Percentiles rank a stretch among this genome's conserved stretches.
Conservation (phyloP, 2,113 vertebrate genomes). For the Pseudopodoces humilis region DNA sequence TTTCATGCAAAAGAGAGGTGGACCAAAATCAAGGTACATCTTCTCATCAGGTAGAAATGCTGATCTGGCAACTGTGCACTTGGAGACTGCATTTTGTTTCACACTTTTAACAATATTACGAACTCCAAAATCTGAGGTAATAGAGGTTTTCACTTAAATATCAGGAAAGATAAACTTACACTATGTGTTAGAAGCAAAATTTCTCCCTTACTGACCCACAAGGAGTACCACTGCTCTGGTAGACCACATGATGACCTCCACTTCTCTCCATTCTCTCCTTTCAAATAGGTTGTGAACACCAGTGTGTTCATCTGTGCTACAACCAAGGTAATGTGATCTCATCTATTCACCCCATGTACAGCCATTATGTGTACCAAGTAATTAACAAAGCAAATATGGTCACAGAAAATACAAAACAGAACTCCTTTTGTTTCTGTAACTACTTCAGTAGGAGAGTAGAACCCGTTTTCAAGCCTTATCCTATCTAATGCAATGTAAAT, state of each 20-base stretch:
- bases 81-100: neutral
- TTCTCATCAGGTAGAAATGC: neutral
- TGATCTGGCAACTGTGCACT: neutral
- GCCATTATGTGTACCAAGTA: neutral
- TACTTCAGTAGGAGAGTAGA: neutral
- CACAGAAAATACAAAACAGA: neutral
- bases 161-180: neutral
- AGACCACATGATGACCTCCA: neutral
- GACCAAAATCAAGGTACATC: neutral
- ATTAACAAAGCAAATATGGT: neutral
- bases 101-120: neutral
- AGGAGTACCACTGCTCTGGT: neutral
- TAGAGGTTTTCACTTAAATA: neutral
- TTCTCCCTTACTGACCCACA: neutral
- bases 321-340: neutral
- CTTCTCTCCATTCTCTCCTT: neutral
- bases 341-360: neutral
- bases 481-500: conserved; percentile 13
- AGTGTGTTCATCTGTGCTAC: neutral
- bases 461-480: neutral
- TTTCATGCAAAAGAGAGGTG: neutral
- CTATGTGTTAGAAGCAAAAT: neutral
- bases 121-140: neutral
- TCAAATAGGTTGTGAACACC: neutral
- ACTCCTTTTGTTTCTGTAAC: neutral